phyloP scores from a whole-genome alignment of 1,140 invertebrate genomes.

The Ectropis grisescens region DNA sequence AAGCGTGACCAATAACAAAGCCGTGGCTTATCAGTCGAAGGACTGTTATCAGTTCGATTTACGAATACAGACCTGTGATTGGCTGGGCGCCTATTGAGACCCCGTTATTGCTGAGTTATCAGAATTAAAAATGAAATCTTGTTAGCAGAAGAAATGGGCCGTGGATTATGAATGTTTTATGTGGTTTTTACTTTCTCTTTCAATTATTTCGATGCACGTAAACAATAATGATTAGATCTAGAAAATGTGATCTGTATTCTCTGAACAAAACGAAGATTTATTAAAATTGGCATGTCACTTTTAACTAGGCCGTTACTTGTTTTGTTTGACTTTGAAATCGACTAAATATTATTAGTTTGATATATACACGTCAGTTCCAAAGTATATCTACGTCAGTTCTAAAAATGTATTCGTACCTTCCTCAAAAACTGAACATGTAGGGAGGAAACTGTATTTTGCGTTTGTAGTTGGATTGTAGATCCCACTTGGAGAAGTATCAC shows the following conservation, averaged over 20 bases:
- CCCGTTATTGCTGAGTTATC: slow-evolving; percentile 25
- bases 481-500: too few relatives aligned
- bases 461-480: too few relatives aligned
- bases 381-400: slow-evolving; percentile 1
- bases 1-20: slow-evolving; percentile 46
- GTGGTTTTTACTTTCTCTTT: neutral
- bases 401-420: too few relatives aligned
- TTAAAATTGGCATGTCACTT: too few relatives aligned
- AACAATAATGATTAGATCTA: slow-evolving; percentile 24
- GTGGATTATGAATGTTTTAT: slow-evolving; percentile 19
- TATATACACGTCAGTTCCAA: neutral
- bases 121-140: slow-evolving; percentile 38
- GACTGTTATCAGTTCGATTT: slow-evolving; percentile 54
- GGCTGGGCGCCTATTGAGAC: slow-evolving; percentile 22
- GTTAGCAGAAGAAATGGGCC: slow-evolving; percentile 34
- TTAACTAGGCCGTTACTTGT: too few relatives aligned
- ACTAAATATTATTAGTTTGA: neutral
- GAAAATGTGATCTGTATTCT: too few relatives aligned
- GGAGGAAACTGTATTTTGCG: too few relatives aligned
- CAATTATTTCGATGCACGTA: slow-evolving; percentile 17
- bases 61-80: slow-evolving; percentile 37
- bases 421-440: too few relatives aligned
- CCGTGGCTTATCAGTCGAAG: slow-evolving; percentile 33
- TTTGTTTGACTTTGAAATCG: slow-evolving; percentile 6
- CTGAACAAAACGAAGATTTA: too few relatives aligned